Evolutionary conservation across 1,140 invertebrate species (phyloP), one percentile per base, ranked within the genome.

Genomic region (Drosophila ficusphila): DNA sequence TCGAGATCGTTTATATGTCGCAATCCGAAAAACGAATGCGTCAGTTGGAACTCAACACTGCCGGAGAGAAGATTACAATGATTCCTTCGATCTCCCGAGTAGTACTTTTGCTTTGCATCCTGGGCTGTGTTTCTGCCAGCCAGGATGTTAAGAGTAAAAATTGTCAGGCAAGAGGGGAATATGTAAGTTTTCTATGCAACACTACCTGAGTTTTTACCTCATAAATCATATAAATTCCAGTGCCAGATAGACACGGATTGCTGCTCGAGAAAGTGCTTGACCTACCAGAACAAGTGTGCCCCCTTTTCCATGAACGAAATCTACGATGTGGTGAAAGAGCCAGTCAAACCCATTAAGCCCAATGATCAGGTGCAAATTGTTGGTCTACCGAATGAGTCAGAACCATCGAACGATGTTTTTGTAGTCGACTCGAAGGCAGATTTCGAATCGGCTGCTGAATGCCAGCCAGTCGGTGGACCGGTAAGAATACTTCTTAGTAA

Each of bases 201-300:
- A 9, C 18, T 18, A 16, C 0, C 0, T 18, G n/a, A 38, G 9
- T 9, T 12, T 18, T 4, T 39, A 19, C 4, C 11, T 4, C 1
- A 11, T 11, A 14, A 2, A 9, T 2, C 3, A 2, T 7, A 18
- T 6, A 3, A 12, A 34, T 18, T 60, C 3, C 12, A 91, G 90
- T 91, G 90, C 19, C 76, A 90, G 53, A 62, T 42, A 14, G 81
- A 91, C 42, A 38, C 5, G 16, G 88, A 91, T 7, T 91, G 90
- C 46, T 91, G 90, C 21, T 89, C 90, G 0, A 39, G 72, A 14
- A 91, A 70, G n/a, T 91, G 90, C 42, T 49, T 89, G 57, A 91
- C 77, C 4, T 91, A 89, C 25, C 2, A 72, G 69, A 69, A 69
- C 51, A 14, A 56, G 14, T 71, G 90, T 46, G 54, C 79, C 12